Evolutionary conservation across 2,113 vertebrate species (phyloP), one percentile per base, ranked within the genome.

Genomic region (Limanda limanda): DNA sequence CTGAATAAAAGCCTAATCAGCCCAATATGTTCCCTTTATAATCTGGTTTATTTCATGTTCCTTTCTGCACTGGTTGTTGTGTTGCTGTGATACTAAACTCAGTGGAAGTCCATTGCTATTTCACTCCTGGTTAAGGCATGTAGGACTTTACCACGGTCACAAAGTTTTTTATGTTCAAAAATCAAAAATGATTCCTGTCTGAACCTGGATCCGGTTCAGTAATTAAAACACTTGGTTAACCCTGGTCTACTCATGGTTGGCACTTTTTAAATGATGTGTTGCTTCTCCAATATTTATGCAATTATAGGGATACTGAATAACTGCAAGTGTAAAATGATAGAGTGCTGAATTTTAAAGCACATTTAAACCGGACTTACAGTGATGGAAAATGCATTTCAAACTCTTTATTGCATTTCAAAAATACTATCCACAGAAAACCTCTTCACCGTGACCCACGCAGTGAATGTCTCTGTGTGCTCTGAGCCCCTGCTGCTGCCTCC

Each of bases 401-500:
- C 65, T 54, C 11, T 72, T 74, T 31, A 48, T 63, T 84, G 31
- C 52, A 64, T 37, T 73, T 75, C 60, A 84, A 31, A 31, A 31
- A 7, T 31, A 31, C 31, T 1, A 31, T 31, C 31, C 31, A 7
- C 42, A 82, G 68, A 79, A 79, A 68, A 21, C 63, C 57, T 81
- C 81, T 75, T 79, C 68, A 60, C 59, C 31, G 48, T 71, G 61
- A 81, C 55, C 84, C 59, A 51, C 18, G 51, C 58, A 56, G 64
- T 79, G 70, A 68, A 27, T 69, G 62, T 61, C 64, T 84, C 52
- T 68, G 45, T 83, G 35, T 69, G 64, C 47, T 76, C 23, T 64
- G 71, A 84, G 61, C 68, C 84, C 72, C 69, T 54, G 56, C 76
- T 83, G 61, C 56, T 87, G 74, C 77, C 15, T 79, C 78, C 64